These are phyloP conservation scores for Diadumene lineata DNA, from an alignment of 92 coral and sea anemone species.

Conservation along the genomic window DNA sequence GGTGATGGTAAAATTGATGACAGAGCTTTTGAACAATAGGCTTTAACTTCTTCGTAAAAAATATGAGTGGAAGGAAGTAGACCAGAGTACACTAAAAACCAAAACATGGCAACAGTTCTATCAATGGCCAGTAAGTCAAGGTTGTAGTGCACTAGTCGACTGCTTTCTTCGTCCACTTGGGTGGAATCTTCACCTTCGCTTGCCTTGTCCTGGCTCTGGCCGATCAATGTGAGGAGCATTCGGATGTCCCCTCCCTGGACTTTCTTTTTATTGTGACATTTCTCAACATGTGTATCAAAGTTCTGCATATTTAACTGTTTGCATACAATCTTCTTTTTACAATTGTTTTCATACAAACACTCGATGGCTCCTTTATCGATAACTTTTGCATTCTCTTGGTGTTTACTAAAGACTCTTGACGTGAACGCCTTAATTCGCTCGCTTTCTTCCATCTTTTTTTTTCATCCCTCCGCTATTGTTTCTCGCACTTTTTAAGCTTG, in stretches of 20 bases:
- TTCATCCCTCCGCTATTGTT: slow-evolving; percentile 10
- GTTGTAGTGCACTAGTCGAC: slow-evolving; percentile 38
- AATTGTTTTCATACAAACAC: slow-evolving; percentile 44
- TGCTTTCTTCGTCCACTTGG: too few relatives aligned
- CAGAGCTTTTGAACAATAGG: slow-evolving; percentile 47
- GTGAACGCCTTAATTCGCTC: slow-evolving; percentile 35
- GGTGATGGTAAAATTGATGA: slow-evolving; percentile 30
- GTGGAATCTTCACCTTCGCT: too few relatives aligned
- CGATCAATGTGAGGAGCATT: slow-evolving; percentile 43
- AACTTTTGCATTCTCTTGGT: slow-evolving; percentile 49
- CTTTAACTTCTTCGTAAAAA: slow-evolving; percentile 47
- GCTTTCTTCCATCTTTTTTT: slow-evolving; percentile 10
- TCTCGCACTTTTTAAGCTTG: slow-evolving; percentile 27
- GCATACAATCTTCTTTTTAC: slow-evolving; percentile 41
- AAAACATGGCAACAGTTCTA: slow-evolving; percentile 46
- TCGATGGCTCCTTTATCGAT: slow-evolving; percentile 31
- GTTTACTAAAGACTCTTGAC: slow-evolving; percentile 42
- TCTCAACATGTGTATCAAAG: slow-evolving; percentile 45
- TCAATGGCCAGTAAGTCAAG: slow-evolving; percentile 38
- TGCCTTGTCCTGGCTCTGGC: slow-evolving; percentile 16
- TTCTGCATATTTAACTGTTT: slow-evolving; percentile 52
- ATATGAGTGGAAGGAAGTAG: slow-evolving; percentile 33
- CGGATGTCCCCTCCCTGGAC: slow-evolving; percentile 26
- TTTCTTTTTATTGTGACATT: slow-evolving; percentile 38
- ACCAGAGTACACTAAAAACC: slow-evolving; percentile 43